A percentile compares a stretch with the other conserved stretches of the same genome.
Evolutionary conservation across 2,113 vertebrate species (phyloP).

Genomic region (Atlantisia rogersi): DNA sequence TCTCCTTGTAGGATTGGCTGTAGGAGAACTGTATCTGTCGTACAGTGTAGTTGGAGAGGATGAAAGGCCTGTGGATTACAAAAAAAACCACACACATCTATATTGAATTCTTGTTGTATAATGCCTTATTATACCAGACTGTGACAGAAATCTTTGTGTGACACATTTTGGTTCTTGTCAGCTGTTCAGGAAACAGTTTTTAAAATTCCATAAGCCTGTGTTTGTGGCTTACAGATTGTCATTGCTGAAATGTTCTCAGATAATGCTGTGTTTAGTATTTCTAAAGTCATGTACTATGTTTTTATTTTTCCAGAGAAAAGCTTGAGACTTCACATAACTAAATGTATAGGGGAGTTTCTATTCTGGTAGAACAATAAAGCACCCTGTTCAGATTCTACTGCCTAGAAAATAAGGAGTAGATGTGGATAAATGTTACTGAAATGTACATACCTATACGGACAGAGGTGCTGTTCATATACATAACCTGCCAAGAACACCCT

Average conservation of each 20-base stretch:
- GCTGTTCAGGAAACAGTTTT: not conserved
- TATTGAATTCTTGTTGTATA: not conserved
- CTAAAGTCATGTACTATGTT: not conserved
- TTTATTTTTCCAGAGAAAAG: not conserved
- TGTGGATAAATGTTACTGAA: not conserved
- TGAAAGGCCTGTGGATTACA: conserved; percentile 35
- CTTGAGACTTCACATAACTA: not conserved
- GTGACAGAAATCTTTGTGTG: not conserved
- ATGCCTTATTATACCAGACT: not conserved
- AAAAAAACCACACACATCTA: too few relatives aligned
- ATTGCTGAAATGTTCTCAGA: not conserved
- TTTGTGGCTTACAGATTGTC: not conserved
- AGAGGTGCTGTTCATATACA: too few relatives aligned
- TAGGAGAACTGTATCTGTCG: conserved; percentile 87
- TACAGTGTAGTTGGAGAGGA: conserved; percentile 75
- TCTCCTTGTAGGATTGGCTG: conserved; percentile 74
- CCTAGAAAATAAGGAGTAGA: fast-evolving
- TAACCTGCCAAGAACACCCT: not conserved
- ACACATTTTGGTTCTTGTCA: not conserved
- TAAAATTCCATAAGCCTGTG: not conserved
- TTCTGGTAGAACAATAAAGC: not conserved
- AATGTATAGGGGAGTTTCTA: not conserved
- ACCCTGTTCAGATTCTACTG: not conserved
- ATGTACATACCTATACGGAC: fast-evolving
- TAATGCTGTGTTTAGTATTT: not conserved